Percentiles rank a stretch among this genome's conserved stretches.
phyloP scores from a whole-genome alignment of 2,888 invertebrate genomes.

The Sarcophaga subvicina region DNA sequence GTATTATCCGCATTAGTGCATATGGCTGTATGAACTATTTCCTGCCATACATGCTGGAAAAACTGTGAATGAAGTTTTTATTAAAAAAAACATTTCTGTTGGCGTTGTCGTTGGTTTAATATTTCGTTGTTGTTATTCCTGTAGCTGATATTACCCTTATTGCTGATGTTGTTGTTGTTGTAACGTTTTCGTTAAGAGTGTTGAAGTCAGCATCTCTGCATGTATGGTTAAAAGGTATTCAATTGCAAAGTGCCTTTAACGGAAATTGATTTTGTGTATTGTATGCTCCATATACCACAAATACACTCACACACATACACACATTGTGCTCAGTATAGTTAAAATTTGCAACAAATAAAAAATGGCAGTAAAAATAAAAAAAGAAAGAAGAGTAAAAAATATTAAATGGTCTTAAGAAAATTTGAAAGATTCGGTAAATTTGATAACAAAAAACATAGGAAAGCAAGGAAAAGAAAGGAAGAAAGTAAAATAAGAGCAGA shows the following conservation, averaged over 20 bases:
- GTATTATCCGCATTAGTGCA: too few relatives aligned
- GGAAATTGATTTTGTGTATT: slow-evolving; percentile 68
- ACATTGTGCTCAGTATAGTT: too few relatives aligned
- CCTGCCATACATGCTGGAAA: too few relatives aligned
- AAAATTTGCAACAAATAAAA: too few relatives aligned
- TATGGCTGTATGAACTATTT: too few relatives aligned
- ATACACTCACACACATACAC: not conserved
- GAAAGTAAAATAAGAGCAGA: not conserved
- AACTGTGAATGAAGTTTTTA: too few relatives aligned
- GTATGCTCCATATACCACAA: slow-evolving; percentile 38
- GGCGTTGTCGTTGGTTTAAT: slow-evolving; percentile 26
- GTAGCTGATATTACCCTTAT: not conserved
- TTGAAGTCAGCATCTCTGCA: slow-evolving; percentile 56
- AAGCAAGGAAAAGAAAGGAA: not conserved
- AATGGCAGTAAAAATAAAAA: not conserved
- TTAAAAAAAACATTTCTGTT: slow-evolving; percentile 17
- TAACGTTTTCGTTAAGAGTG: slow-evolving; percentile 42
- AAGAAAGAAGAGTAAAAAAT: not conserved
- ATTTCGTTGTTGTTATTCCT: slow-evolving; percentile 12
- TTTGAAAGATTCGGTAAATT: slow-evolving; percentile 35
- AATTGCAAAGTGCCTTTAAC: slow-evolving; percentile 66
- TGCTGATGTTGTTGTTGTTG: not conserved
- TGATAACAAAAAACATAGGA: slow-evolving; percentile 15
- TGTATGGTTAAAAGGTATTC: slow-evolving; percentile 63
- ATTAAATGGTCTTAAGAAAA: slow-evolving; percentile 1